Conservation (phyloP, 2,797 vertebrate species). For the Cynodonichthys magdalenae region DNA sequence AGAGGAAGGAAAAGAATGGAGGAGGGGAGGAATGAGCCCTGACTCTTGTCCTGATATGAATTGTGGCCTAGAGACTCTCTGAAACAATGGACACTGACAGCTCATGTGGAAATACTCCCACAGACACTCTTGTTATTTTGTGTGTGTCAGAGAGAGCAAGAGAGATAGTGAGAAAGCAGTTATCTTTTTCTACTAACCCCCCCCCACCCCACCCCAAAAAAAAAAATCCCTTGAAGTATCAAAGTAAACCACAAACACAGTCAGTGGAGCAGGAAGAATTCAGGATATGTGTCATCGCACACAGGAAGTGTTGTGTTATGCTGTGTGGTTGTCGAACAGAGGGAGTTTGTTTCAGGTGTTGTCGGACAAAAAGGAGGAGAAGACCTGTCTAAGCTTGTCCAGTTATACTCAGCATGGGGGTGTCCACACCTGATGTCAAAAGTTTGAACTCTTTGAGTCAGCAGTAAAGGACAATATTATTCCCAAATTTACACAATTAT, state of each 20-base stretch:
- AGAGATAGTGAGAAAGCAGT: not conserved
- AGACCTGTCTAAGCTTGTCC: conserved; percentile 65
- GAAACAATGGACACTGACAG: conserved; percentile 74
- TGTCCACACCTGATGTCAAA: conserved; percentile 40
- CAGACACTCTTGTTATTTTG: conserved; percentile 36
- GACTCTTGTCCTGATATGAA: conserved; percentile 68
- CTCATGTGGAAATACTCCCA: conserved; percentile 67
- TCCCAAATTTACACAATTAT: conserved; percentile 2
- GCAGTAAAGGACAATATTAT: not conserved
- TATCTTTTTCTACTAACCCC: too few species aligned
- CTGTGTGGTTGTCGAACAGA: conserved; percentile 51
- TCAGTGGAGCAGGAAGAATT: conserved; percentile 60
- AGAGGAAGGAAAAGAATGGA: conserved; percentile 73
- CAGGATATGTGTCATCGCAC: conserved; percentile 70
- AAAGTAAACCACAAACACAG: conserved; percentile 43
- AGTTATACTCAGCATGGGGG: conserved; percentile 28
- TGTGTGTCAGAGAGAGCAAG: conserved; percentile 8
- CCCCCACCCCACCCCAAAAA: conserved; percentile 6
- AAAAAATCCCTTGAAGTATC: conserved; percentile 31
- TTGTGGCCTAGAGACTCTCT: conserved; percentile 56
- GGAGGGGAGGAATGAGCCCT: conserved; percentile 64
- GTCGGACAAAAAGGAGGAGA: conserved; percentile 29
- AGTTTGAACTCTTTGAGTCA: not conserved
- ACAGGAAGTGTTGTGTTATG: conserved; percentile 68
- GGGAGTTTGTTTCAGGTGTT: conserved; percentile 68